Base-by-base conservation (phyloP, 2,113 vertebrate species). In the Thinocorus orbignyianus region DNA sequence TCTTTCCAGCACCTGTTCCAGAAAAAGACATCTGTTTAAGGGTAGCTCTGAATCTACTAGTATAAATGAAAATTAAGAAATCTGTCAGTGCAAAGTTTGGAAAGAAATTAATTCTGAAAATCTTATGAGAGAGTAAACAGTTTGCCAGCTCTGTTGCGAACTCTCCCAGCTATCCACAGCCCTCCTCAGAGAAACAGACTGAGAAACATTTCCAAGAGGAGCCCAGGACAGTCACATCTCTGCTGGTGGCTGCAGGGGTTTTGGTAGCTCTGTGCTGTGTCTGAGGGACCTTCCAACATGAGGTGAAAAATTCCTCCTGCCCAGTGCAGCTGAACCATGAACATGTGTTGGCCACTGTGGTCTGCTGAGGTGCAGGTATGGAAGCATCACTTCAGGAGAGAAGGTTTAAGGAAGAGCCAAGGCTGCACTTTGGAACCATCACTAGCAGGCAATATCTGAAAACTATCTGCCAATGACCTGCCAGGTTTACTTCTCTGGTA, bases 391-490 rank as follows among this genome's bases (percentile, higher is more conserved):
- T 54, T 39, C 49, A 69, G 76, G 28, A 74, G 49, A 55, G 31
- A 6, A 35, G 13, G 11, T 66, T 77, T 14, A 33, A 55, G 42
- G 25, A 57, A 61, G 33, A 77, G 37, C 62, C 41, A 61, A 51
- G 31, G 42, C 19, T 3, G 2, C 1, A 1, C 17, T 66, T 60
- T 6, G 51, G 35, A 26, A 17, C 13, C 28, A 14, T 39, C 7
- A 3, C 24, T 19, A 33, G 49, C 0, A 0, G 49, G 31, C 4
- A 1, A 37, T 15, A 51, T 0, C 44, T 19, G 77, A 61, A 79
- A 30, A 31, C 44, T 14, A 0, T 10, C 77, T n/a, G 17, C 5
- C 11, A 39, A 23, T 7, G 8, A 37, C 23, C 68, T 74, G 55
- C 41, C 14, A 44, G 31, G 24, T 49, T n/a, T 72, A 11, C 24